Evolutionary conservation across 1,140 invertebrate species (phyloP), one percentile per base, ranked within the genome.

Genomic region (Chironomus tepperi): DNA sequence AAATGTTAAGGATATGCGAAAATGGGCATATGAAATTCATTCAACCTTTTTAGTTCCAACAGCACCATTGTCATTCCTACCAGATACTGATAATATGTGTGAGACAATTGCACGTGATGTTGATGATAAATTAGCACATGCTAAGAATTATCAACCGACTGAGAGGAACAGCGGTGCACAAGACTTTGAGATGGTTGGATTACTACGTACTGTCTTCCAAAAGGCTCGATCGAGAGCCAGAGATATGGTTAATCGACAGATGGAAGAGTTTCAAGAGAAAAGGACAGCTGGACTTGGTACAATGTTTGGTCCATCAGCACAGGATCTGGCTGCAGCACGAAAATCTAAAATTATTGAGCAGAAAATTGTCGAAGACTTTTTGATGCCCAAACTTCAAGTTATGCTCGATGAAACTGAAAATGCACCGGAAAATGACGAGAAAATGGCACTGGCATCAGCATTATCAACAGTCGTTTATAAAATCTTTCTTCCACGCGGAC

Each of bases 11-110:
- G 94, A 96, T 80, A 86, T 98, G 88, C 89, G 92, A 74, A 94
- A 96, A 82, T 98, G 96, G 96, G 96, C 96, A 42, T 98, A 98
- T 84, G 96, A 98, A 86, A 96, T 98, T 79, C 94, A 97, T 84
- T 98, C 96, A 74, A 96, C 93, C 79, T 98, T 98, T 85, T 85
- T 98, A 75, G 92, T 96, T 78, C 94, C 95, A 78, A 89, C 90
- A 79, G 94, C 95, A 77, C 93, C 94, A 70, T 83, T 97, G 75
- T 90, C 88, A 76, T 91, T 92, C 77, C 90, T 94, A 67, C 93
- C 95, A 79, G 93, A 96, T 24, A 77, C 79, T 0, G 65, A 70
- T 81, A 90, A 89, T 79, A 88, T 95, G 81, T 77, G 79, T 0
- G 65, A 70, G 81, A 90, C 89, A 79, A 88, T 95, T 81, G 92